phyloP scores from a whole-genome alignment of 2,888 invertebrate species.

The Amblyteles armatorius region DNA sequence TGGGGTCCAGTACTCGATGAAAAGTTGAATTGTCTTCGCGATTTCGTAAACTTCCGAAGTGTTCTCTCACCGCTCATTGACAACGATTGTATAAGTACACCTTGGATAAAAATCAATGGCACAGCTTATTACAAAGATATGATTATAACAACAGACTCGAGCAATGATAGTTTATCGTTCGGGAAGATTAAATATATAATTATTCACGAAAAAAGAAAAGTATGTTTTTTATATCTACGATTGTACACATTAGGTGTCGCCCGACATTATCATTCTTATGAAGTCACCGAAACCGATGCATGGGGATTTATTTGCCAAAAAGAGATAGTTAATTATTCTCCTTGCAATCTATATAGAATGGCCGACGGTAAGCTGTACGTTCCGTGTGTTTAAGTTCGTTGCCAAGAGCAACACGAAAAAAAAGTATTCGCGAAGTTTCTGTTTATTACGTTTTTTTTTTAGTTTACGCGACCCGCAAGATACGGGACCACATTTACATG shows the following conservation, averaged over 20 bases:
- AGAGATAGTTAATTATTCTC: background rate
- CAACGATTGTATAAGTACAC: slow-evolving; percentile 13
- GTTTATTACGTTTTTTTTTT: too few relatives aligned
- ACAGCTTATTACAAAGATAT: background rate
- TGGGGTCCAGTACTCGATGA: slow-evolving; percentile 21
- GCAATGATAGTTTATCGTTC: background rate
- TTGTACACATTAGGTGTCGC: background rate
- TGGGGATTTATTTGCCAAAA: background rate
- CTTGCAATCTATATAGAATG: background rate
- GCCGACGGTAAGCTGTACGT: slow-evolving; percentile 5
- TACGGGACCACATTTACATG: too few relatives aligned
- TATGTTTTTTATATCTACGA: slow-evolving; percentile 1
- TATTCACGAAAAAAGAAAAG: background rate
- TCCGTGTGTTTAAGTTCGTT: background rate
- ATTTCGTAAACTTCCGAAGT: background rate
- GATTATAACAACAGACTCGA: background rate
- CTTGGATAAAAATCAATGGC: slow-evolving; percentile 18
- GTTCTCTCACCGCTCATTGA: background rate
- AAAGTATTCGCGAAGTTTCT: too few relatives aligned
- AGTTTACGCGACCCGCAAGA: too few relatives aligned
- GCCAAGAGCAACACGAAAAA: too few relatives aligned
- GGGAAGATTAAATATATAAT: slow-evolving; percentile 6
- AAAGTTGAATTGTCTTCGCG: background rate
- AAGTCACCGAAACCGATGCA: background rate
- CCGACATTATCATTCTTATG: background rate